These are phyloP conservation scores for Psephotus haematonotus DNA, from an alignment of 2,113 vertebrate genomes.

Conservation along the genomic window DNA sequence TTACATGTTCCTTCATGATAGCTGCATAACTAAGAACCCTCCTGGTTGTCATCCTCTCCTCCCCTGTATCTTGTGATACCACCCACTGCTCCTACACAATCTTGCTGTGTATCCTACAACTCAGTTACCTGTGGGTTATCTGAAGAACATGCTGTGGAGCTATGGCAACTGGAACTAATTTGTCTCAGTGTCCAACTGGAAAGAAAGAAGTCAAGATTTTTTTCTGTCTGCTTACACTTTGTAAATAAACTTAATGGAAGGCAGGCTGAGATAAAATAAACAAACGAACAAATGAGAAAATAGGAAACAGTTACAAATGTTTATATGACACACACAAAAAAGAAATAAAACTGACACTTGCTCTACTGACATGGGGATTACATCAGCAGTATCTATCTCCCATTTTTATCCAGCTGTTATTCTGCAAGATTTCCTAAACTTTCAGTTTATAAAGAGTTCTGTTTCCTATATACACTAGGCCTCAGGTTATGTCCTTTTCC, in stretches of 20 bases:
- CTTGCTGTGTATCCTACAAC: neutral
- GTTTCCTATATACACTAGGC: neutral
- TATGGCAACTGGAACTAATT: neutral
- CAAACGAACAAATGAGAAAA: neutral
- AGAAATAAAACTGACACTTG: neutral
- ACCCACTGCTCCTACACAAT: neutral
- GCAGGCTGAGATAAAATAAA: neutral
- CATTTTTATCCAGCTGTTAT: neutral
- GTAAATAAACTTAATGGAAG: neutral
- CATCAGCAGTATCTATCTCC: neutral
- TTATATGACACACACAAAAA: neutral
- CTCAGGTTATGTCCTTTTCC: slow-evolving; percentile 10
- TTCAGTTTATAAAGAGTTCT: neutral
- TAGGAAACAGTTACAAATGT: neutral
- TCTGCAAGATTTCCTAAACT: neutral
- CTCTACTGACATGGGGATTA: neutral
- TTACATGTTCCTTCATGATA: neutral
- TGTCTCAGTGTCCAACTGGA: neutral
- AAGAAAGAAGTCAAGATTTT: neutral
- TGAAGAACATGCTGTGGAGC: neutral
- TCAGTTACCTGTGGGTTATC: neutral
- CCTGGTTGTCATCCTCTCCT: neutral
- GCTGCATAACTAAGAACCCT: neutral
- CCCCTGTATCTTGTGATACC: neutral
- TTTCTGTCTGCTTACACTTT: neutral